Percentiles rank a stretch among this genome's conserved stretches.
Evolutionary conservation across 2,797 vertebrate species (phyloP).

Genomic region (Enoplosus armatus): DNA sequence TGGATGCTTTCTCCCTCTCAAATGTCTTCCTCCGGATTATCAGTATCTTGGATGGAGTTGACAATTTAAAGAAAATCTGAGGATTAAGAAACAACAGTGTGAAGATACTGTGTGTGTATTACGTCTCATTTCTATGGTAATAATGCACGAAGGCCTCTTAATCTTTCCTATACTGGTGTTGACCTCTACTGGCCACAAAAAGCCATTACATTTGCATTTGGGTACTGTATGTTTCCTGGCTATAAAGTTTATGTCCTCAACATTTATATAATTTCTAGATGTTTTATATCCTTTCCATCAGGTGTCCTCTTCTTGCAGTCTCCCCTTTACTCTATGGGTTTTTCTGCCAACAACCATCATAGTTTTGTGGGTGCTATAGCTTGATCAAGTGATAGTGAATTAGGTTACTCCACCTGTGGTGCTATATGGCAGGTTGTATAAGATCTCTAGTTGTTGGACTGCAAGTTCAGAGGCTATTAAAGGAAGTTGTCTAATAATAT

Average conservation of each 20-base stretch:
- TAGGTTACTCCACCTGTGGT: too few relatives aligned
- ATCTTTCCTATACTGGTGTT: conserved; percentile 3
- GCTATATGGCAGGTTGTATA: neutral
- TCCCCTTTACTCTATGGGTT: neutral
- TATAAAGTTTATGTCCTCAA: neutral
- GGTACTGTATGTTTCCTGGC: neutral
- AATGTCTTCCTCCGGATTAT: neutral
- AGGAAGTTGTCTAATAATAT: conserved; percentile 27
- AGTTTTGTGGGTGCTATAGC: neutral
- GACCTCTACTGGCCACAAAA: conserved; percentile 73
- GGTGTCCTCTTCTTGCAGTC: neutral
- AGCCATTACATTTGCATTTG: conserved; percentile 43
- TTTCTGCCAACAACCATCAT: neutral
- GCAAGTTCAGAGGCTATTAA: conserved; percentile 6
- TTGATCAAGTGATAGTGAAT: conserved; percentile 10
- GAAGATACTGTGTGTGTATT: neutral
- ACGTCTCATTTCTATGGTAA: neutral
- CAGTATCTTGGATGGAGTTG: neutral
- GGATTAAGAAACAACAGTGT: neutral
- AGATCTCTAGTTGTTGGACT: neutral
- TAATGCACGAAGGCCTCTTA: neutral
- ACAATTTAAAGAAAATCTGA: neutral
- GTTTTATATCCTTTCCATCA: neutral
- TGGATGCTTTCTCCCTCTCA: neutral
- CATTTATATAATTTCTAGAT: neutral